These are phyloP conservation scores for Podocnemis expansa DNA, from an alignment of 2,113 vertebrate genomes.

Conservation along the genomic window DNA sequence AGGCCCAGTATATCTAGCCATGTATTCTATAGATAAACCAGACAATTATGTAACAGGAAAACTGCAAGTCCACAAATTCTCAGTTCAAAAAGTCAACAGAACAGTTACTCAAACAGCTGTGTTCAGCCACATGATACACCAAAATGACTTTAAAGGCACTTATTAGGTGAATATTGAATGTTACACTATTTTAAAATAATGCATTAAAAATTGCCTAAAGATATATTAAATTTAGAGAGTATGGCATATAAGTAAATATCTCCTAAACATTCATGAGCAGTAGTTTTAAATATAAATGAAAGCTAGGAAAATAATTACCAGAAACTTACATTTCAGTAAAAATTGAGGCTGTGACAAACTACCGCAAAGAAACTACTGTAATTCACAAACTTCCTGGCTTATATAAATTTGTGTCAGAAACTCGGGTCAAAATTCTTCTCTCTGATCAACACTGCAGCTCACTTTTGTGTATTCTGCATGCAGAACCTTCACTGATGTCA, in stretches of 20 bases:
- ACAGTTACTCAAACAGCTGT: not conserved
- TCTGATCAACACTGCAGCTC: not conserved
- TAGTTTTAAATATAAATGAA: not conserved
- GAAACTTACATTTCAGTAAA: not conserved
- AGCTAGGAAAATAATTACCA: not conserved
- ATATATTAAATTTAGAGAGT: not conserved
- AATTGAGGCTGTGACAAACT: not conserved
- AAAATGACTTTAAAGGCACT: not conserved
- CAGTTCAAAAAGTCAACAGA: not conserved
- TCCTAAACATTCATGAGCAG: not conserved
- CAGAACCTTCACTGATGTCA: not conserved
- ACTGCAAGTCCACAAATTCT: not conserved
- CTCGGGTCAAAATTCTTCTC: not conserved
- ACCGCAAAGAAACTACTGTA: not conserved
- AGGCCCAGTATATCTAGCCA: not conserved
- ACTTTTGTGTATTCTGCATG: rapidly evolving
- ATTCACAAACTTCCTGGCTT: not conserved
- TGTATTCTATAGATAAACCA: not conserved
- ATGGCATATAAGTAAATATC: not conserved
- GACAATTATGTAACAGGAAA: not conserved
- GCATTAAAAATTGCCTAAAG: not conserved
- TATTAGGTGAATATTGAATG: not conserved
- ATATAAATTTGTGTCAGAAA: not conserved
- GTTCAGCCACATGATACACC: not conserved
- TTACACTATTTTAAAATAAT: not conserved